Evolutionary conservation across 2,797 vertebrate species (phyloP).

Genomic region (Aeoliscus strigatus): DNA sequence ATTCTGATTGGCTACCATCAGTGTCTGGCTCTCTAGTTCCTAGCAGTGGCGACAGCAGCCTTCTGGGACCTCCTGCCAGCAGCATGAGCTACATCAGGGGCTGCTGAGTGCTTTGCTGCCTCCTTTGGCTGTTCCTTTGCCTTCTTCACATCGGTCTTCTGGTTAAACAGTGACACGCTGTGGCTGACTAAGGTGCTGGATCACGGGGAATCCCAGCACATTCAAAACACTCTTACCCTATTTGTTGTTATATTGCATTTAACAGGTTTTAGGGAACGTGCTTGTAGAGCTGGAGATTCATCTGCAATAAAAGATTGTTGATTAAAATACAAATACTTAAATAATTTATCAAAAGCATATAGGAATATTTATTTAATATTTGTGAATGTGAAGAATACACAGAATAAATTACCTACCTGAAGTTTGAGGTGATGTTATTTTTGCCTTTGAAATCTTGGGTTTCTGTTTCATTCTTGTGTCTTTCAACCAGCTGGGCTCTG

Average conservation of each 20-base stretch:
- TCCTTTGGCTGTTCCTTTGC: constrained; percentile 13
- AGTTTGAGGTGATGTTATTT: constrained; percentile 12
- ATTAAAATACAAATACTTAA: no score
- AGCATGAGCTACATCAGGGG: constrained; percentile 3
- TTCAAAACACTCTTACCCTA: constrained; percentile 58
- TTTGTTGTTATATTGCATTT: constrained; percentile 40
- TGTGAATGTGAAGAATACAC: no score
- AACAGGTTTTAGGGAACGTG: constrained; percentile 31
- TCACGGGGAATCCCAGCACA: background rate
- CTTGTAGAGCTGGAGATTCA: constrained; percentile 33
- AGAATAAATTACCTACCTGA: constrained; percentile 47
- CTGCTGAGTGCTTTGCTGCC: constrained; percentile 16
- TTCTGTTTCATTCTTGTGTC: constrained; percentile 75
- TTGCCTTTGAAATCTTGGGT: no score
- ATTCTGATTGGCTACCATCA: constrained; percentile 65
- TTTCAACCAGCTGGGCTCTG: constrained; percentile 84
- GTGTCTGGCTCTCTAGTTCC: constrained; percentile 81
- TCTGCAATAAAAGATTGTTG: constrained; percentile 49
- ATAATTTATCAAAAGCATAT: no score
- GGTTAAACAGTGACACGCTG: constrained; percentile 44
- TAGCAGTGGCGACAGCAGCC: constrained; percentile 49
- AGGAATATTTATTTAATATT: no score
- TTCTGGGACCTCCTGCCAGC: constrained; percentile 48
- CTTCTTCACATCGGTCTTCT: constrained; percentile 21
- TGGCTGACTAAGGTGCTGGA: constrained; percentile 40